These are phyloP conservation scores for Diadegma fenestrale DNA, from an alignment of 2,888 invertebrate species.

Conservation along the genomic window DNA sequence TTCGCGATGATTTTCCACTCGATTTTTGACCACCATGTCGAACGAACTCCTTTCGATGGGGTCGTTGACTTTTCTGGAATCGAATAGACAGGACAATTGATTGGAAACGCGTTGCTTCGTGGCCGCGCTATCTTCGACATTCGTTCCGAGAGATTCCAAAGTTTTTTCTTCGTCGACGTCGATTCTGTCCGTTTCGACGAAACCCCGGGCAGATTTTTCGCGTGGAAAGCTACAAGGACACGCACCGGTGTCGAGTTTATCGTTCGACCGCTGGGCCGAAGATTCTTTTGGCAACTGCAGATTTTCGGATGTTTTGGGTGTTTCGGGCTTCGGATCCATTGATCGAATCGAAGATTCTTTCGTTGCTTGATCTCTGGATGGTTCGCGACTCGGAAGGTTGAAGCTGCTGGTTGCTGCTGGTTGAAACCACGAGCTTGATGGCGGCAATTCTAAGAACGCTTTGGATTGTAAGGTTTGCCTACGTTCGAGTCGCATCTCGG, in stretches of 20 bases:
- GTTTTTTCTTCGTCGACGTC: background rate
- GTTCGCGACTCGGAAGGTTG: background rate
- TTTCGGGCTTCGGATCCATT: background rate
- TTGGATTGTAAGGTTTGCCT: background rate
- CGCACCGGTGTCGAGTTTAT: slow-evolving; percentile 2
- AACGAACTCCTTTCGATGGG: background rate
- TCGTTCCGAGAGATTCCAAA: background rate
- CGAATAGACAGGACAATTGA: background rate
- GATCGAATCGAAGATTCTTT: background rate
- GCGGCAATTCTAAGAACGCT: background rate
- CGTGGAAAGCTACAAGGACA: slow-evolving; percentile 8
- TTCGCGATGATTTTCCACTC: background rate
- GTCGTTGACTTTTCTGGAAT: background rate
- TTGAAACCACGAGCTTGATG: background rate
- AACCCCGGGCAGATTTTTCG: background rate
- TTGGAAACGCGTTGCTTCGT: background rate
- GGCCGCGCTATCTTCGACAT: background rate
- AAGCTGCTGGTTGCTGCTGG: background rate
- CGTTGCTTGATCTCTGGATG: background rate
- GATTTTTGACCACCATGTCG: background rate
- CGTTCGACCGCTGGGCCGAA: background rate
- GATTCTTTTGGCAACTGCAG: background rate
- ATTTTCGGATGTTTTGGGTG: background rate
- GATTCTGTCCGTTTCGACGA: background rate
- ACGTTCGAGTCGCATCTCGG: background rate